Conservation (phyloP, 1,140 invertebrate genomes). For the Marisa cornuarietis region DNA sequence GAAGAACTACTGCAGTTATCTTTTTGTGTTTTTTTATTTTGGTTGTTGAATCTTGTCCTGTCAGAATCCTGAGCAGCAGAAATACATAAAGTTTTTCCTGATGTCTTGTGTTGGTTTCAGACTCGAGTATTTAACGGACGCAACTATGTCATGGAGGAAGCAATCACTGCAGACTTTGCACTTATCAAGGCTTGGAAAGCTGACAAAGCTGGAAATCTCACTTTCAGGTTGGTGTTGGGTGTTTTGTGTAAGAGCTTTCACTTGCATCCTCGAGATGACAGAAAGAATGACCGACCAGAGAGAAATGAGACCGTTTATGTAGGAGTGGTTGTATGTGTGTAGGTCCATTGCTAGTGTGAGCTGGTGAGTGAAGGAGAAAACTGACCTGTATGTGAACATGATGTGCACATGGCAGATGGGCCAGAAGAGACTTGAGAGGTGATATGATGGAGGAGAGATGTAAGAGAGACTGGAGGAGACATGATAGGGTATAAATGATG, state of each 20-base stretch:
- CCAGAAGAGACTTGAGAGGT: no score
- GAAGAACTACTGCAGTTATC: no score
- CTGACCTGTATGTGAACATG: no score
- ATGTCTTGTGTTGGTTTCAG: conserved; percentile 45
- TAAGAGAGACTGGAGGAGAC: no score
- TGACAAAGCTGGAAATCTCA: conserved; percentile 89
- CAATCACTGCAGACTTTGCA: conserved; percentile 95
- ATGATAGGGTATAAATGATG: no score
- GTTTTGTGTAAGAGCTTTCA: not conserved
- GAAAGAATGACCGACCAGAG: no score
- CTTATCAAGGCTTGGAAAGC: conserved; percentile 98
- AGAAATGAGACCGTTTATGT: not conserved
- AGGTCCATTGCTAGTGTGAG: not conserved
- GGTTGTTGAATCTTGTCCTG: no score
- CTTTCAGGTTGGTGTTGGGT: conserved; percentile 77
- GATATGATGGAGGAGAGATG: no score
- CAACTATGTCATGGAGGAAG: conserved; percentile 92
- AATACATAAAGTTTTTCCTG: conserved; percentile 19
- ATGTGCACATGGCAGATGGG: no score
- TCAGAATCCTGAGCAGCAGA: not conserved
- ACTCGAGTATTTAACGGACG: conserved; percentile 82
- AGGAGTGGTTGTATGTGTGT: not conserved
- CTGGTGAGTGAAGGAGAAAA: no score
- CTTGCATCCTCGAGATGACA: no score
- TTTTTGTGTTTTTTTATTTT: no score